These are phyloP conservation scores for Crambe crambe DNA, from an alignment of 37 sponge, comb jelly and placozoan genomes.

Conservation along the genomic window DNA sequence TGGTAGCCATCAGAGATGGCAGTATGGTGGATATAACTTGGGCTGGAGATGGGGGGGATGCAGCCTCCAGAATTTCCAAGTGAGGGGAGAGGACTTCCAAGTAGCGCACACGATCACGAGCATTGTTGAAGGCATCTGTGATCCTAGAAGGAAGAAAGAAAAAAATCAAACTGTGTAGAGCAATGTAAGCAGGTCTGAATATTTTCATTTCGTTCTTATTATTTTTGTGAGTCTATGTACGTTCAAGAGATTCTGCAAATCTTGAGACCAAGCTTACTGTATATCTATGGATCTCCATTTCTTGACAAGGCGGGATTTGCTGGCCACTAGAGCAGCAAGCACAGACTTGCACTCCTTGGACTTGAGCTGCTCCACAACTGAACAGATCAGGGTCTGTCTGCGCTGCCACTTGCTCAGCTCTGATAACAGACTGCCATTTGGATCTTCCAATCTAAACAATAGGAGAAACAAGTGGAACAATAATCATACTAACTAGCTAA, in stretches of 20 bases:
- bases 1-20: slow-evolving; percentile 17
- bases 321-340: slow-evolving; percentile 63
- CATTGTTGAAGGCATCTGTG: slow-evolving; percentile 85
- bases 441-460: slow-evolving; percentile 47
- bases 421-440: slow-evolving; percentile 56
- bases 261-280: slow-evolving; percentile 41
- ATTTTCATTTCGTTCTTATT: no score
- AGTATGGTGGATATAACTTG: slow-evolving; percentile 30
- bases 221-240: not conserved
- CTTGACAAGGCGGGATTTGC: slow-evolving; percentile 79
- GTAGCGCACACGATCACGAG: slow-evolving; percentile 80
- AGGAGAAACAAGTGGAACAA: no score
- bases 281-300: slow-evolving; percentile 82
- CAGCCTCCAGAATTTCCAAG: slow-evolving; percentile 71
- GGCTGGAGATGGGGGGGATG: slow-evolving; percentile 36
- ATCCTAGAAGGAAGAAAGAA: slow-evolving; percentile 31
- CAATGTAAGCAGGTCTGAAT: no score
- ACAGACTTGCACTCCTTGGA: slow-evolving; percentile 78
- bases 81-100: slow-evolving; percentile 62
- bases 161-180: not conserved
- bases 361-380: slow-evolving; percentile 88
- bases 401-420: slow-evolving; percentile 87
- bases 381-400: slow-evolving; percentile 61
- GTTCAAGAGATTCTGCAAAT: no score
- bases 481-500: not conserved